These are phyloP conservation scores for Porphyrio hochstetteri DNA, from an alignment of 2,113 vertebrate species.

Conservation along the genomic window DNA sequence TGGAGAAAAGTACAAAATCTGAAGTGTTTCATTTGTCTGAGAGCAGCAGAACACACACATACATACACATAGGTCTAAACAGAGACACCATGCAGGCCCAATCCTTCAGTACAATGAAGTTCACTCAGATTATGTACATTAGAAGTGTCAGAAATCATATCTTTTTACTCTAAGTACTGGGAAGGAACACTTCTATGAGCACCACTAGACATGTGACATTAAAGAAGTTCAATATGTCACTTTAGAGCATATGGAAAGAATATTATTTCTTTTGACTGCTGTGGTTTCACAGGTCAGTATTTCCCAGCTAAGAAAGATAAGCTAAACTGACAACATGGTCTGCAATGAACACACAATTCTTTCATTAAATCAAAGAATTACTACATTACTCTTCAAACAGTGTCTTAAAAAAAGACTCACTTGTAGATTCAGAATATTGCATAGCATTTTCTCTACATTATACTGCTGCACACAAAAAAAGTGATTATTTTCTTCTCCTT, in stretches of 20 bases:
- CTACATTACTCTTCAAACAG: neutral
- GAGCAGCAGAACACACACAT: neutral
- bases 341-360: neutral
- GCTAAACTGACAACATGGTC: neutral
- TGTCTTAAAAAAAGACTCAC: neutral
- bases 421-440: neutral
- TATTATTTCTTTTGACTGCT: neutral
- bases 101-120: neutral
- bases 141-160: neutral
- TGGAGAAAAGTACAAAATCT: neutral
- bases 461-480: neutral
- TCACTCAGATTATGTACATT: accelerated
- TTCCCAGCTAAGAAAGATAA: neutral
- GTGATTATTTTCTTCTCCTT: neutral
- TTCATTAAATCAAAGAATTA: neutral
- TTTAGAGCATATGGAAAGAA: neutral
- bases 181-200: neutral
- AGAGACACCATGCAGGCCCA: neutral
- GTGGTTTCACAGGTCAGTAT: neutral
- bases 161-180: neutral
- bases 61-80: accelerated
- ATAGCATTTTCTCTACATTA: neutral
- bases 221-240: neutral
- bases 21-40: neutral
- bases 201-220: neutral